Base-by-base conservation (phyloP, 2,797 vertebrate species). In the Gila robusta region DNA sequence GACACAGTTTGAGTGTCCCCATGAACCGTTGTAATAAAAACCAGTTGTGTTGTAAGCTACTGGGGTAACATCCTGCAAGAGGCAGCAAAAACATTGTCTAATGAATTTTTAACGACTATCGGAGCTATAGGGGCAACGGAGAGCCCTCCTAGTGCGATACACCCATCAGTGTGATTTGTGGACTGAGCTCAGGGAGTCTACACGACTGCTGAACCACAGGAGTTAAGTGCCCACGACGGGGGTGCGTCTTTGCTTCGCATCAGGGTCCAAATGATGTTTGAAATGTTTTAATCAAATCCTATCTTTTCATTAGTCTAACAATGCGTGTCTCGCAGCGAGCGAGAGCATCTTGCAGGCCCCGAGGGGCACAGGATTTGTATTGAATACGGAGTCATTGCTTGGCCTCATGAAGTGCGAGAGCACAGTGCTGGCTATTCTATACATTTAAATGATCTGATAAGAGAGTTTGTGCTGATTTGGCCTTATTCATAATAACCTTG, bases 211-310 rank as follows among this genome's bases (percentile, higher is more conserved):
- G 91, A 92, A 92, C 93, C 90, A 91, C 89, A 69, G 93, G 93
- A 91, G 94, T 94, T 94, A 94, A 94, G 93, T 93, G 93, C 32
- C 88, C 93, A 76, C 91, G 0, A 91, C 23, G 73, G 94, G 94
- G 90, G 89, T 86, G 71, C 87, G 87, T 93, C 83, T 69, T 91
- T 87, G 5, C 77, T 35, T 89, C 92, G 88, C 94, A 91, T 94
- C 35, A 89, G 88, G 92, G 92, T 91, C 92, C 91, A 96, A 96
- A 96, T 87, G 88, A 94, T 95, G 93, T 95, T 95, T 91, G 92
- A 96, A 96, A 96, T 93, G 86, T 92, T 95, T 93, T 95, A 95
- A 96, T 96, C 93, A 95, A 96, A 96, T 96, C 93, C 94, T 92
- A 92, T 90, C 91, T 95, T 94, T 96, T 96, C 93, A 95, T 95